Conservation (phyloP, 2,113 vertebrate species). For the Rhinolophus ferrumequinum region DNA sequence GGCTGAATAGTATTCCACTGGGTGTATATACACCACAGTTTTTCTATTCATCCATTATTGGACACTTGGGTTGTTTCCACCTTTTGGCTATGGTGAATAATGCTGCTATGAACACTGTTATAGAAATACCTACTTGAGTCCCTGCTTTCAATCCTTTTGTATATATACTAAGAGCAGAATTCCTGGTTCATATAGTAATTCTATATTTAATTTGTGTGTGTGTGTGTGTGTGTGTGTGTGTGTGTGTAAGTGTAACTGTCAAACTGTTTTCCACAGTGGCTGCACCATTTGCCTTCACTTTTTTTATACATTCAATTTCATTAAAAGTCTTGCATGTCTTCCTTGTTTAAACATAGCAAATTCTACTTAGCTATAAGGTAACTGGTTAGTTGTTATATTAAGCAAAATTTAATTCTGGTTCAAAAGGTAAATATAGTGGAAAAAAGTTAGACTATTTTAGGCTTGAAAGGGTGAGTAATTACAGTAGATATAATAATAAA, state of each 20-base stretch:
- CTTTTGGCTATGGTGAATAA: neutral
- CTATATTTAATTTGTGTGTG: neutral
- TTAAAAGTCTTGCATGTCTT: neutral
- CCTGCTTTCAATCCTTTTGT: neutral
- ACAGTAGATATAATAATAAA: neutral
- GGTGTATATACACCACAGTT: neutral
- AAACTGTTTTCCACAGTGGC: neutral
- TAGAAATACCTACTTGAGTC: neutral
- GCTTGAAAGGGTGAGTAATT: neutral
- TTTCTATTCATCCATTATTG: neutral
- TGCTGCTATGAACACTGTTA: neutral
- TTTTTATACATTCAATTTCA: neutral
- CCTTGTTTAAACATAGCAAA: neutral
- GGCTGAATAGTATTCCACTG: neutral
- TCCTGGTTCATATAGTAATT: neutral
- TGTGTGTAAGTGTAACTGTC: neutral
- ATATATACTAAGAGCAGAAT: neutral
- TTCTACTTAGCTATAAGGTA: neutral
- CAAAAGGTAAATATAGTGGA: neutral
- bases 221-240: too few relatives aligned
- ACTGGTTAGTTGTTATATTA: neutral
- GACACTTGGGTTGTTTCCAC: neutral
- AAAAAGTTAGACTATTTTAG: neutral
- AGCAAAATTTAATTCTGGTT: neutral
- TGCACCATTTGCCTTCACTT: neutral